Evolutionary conservation across 2,797 vertebrate genomes (phyloP), one percentile per base, ranked within the genome.

Genomic region (Alca torda): DNA sequence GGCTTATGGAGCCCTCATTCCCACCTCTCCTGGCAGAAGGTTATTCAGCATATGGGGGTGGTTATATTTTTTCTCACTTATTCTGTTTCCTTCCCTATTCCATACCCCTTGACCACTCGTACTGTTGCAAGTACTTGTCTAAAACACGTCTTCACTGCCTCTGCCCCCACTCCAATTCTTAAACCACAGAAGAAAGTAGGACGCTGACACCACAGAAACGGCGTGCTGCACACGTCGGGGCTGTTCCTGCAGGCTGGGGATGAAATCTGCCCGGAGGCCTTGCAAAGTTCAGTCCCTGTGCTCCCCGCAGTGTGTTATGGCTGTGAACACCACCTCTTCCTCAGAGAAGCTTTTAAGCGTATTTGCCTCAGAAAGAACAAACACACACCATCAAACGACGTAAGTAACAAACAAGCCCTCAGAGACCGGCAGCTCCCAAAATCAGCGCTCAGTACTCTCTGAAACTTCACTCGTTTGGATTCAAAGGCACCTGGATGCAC

Each of bases 151-250:
- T 76, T 74, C 30, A 12, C 41, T 75, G 30, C 13, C 15, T 78
- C 43, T 91, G n/a, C 45, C 33, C 33, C 21, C 19, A 16, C 7
- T 59, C 16, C 31, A 21, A 4, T 69, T 81, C 48, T 68, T 56
- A 90, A 84, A 35, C 35, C 70, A 65, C 54, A 48, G 73, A 33
- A 31, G 57, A 31, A 85, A n/a, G 54, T 30, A 60, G 78, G 64
- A 69, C 0, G 0, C 33, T 35, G 78, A 50, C 21, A n/a, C 57
- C 9, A 31, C 26, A 65, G n/a, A 25, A 85, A 33, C 1, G 2
- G 18, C 0, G 0, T 39, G 9, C 64, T 37, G 30, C 30, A 14
- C 0, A 4, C 1, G 0, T 17, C 0, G 1, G 26, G 59, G 28
- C 31, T 1, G 0, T 63, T 86, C 59, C 24, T 65, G 51, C 17